phyloP scores from a whole-genome alignment of 2,797 vertebrate genomes.

The Lacerta viridis region DNA sequence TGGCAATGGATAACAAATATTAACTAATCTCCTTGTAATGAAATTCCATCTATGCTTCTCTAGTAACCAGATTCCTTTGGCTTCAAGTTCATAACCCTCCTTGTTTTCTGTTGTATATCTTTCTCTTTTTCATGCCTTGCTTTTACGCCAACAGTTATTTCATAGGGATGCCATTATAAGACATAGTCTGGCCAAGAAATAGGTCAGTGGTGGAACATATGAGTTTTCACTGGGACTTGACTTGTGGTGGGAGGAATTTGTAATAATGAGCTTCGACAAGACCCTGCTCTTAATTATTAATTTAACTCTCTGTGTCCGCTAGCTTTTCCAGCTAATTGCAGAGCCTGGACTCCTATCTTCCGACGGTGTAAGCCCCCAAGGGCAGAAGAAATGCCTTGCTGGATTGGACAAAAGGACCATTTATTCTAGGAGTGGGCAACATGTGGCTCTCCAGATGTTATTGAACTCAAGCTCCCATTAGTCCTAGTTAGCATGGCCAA shows the following conservation, averaged over 20 bases:
- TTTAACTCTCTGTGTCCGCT: background rate
- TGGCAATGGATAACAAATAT: constrained; percentile 8
- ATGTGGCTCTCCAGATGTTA: no score
- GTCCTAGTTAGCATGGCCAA: no score
- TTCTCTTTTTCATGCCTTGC: constrained; percentile 4
- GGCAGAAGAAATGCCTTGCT: background rate
- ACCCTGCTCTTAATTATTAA: background rate
- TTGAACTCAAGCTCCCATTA: no score
- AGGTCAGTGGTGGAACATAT: background rate
- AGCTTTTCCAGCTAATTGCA: background rate
- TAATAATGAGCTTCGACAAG: constrained; percentile 4
- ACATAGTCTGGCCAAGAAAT: background rate
- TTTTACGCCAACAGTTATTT: constrained; percentile 2
- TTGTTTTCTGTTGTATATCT: background rate
- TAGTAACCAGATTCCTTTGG: constrained; percentile 42
- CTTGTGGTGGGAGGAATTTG: background rate
- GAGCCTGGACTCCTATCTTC: background rate
- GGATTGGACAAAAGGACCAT: background rate
- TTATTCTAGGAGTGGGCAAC: no score
- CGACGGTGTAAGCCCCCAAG: background rate
- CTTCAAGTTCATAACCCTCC: constrained; percentile 17
- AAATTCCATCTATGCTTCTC: constrained; percentile 34
- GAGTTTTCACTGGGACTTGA: background rate
- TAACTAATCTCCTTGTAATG: constrained; percentile 53
- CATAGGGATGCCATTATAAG: background rate